A percentile compares a stretch with the other conserved stretches of the same genome.
These are phyloP conservation scores for Ascidia mentula DNA, from an alignment of 23 tunicate genomes.

Conservation along the genomic window DNA sequence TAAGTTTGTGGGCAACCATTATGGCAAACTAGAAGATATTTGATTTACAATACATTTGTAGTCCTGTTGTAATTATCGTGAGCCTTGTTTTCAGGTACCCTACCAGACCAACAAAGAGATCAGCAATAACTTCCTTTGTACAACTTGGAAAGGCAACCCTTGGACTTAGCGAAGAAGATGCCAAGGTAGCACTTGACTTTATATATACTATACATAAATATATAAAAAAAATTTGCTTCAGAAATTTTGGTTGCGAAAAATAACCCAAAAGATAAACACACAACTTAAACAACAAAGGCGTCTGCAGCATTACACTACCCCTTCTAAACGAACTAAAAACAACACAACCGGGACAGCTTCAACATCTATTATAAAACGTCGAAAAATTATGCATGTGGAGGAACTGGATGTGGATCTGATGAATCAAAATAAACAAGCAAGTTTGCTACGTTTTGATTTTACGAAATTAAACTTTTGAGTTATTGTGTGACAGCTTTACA, in stretches of 20 bases:
- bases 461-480: neutral
- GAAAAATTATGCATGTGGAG: constrained; percentile 7
- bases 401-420: constrained; percentile 26
- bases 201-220: neutral
- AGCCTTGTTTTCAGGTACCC: neutral
- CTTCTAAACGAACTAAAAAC: constrained; percentile 9
- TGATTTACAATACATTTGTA: neutral
- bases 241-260: constrained; percentile 21
- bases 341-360: constrained; percentile 16
- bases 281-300: constrained; percentile 17
- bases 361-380: constrained; percentile 9
- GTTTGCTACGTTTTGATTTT: neutral
- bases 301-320: neutral
- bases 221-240: neutral
- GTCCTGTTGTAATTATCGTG: constrained; percentile 2
- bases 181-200: constrained; percentile 3
- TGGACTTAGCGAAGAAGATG: constrained; percentile 12
- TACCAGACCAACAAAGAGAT: constrained; percentile 10
- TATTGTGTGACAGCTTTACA: neutral
- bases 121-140: constrained; percentile 2
- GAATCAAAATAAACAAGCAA: constrained; percentile 20
- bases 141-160: constrained; percentile 17
- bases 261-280: constrained; percentile 9
- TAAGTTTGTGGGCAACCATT: too few relatives aligned
- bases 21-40: too few relatives aligned